A percentile compares a stretch with the other conserved stretches of the same genome.
Conservation (phyloP, 2,888 invertebrate genomes). For the Phasia obesa region DNA sequence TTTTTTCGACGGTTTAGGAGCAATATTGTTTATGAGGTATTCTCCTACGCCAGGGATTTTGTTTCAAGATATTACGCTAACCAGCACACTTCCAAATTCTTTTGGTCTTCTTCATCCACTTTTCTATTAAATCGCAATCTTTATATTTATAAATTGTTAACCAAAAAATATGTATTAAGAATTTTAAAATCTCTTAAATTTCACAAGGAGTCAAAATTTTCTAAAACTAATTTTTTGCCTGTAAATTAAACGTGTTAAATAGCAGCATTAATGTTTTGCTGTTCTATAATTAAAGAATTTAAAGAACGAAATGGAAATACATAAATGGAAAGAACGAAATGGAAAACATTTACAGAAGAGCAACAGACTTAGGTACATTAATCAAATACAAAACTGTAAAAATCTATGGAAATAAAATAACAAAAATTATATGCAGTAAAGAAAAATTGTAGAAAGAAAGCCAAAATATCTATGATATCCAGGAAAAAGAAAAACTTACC, state of each 20-base stretch:
- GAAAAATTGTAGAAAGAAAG: slow-evolving; percentile 12
- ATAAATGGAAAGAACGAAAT: not conserved
- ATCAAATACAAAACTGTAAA: slow-evolving; percentile 45
- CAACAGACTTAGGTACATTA: slow-evolving; percentile 29
- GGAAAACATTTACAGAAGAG: slow-evolving; percentile 19
- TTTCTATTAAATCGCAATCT: too few relatives aligned
- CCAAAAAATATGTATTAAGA: too few relatives aligned
- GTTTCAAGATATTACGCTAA: too few relatives aligned
- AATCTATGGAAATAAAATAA: slow-evolving; percentile 23
- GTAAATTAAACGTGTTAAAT: not conserved
- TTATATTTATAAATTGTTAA: too few relatives aligned
- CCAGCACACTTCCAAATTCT: too few relatives aligned
- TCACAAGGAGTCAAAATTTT: not conserved
- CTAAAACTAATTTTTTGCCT: not conserved
- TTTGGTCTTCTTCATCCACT: too few relatives aligned
- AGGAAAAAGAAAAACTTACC: not conserved
- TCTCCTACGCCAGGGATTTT: too few relatives aligned
- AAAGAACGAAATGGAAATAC: not conserved
- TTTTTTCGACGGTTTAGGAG: too few relatives aligned
- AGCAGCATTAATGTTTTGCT: not conserved
- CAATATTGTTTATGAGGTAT: too few relatives aligned
- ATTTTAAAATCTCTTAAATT: not conserved
- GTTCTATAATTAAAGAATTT: not conserved
- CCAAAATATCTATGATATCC: slow-evolving; percentile 39
- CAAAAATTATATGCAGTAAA: not conserved